Conservation (phyloP, 2,113 vertebrate species). For the Verasper variegatus region DNA sequence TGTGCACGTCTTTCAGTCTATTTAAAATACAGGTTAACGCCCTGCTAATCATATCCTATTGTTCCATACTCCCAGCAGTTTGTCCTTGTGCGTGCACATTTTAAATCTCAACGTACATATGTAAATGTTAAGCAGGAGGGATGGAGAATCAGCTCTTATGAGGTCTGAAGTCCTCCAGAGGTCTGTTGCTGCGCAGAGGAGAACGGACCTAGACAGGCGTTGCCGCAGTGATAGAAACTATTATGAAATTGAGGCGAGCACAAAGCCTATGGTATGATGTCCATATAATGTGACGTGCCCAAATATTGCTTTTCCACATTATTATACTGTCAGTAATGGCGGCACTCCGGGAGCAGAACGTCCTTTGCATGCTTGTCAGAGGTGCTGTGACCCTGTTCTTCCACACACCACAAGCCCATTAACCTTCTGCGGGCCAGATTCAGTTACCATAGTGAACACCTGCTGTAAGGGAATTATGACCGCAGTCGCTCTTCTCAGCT, state of each 20-base stretch:
- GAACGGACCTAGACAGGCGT: slow-evolving; percentile 20
- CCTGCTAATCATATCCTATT: slow-evolving; percentile 59
- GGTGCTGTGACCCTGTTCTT: slow-evolving; percentile 77
- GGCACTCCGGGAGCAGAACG: slow-evolving; percentile 56
- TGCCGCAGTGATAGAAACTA: slow-evolving; percentile 41
- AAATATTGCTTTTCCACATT: slow-evolving; percentile 76
- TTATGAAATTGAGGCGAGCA: slow-evolving; percentile 50
- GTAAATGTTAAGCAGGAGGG: slow-evolving; percentile 45
- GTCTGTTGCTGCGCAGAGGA: slow-evolving; percentile 29
- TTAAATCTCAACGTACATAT: slow-evolving; percentile 15
- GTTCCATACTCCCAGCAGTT: slow-evolving; percentile 46
- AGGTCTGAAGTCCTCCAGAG: slow-evolving; percentile 26
- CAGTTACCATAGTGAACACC: slow-evolving; percentile 82
- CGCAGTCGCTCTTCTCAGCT: slow-evolving; percentile 68
- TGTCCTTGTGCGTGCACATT: slow-evolving; percentile 66
- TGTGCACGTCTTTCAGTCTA: slow-evolving; percentile 15
- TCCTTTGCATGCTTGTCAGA: slow-evolving; percentile 79
- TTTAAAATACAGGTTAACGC: slow-evolving; percentile 29
- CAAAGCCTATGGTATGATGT: slow-evolving; percentile 61
- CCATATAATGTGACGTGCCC: slow-evolving; percentile 67
- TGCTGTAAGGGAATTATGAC: slow-evolving; percentile 76
- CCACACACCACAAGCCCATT: slow-evolving; percentile 81
- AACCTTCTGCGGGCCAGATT: slow-evolving; percentile 77
- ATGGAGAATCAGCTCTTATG: slow-evolving; percentile 56
- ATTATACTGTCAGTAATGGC: slow-evolving; percentile 76